Percentiles rank a stretch among this genome's conserved stretches.
Evolutionary conservation across 1,140 invertebrate genomes (phyloP).

Genomic region (Cryptotermes secundus): DNA sequence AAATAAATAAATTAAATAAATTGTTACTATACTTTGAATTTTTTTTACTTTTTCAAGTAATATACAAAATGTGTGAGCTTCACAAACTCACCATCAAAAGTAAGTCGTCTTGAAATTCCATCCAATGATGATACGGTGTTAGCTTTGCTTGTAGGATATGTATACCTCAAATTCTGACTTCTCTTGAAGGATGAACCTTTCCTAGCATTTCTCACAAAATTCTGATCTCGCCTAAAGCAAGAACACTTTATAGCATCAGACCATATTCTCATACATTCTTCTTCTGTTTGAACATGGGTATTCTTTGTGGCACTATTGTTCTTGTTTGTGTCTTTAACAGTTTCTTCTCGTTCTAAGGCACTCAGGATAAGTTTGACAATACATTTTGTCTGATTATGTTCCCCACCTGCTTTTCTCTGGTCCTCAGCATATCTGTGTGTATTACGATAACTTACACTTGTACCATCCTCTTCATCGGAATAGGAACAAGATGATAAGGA

Average conservation of each 20-base stretch:
- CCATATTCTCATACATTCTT: conserved; percentile 57
- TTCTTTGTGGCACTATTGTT: neutral
- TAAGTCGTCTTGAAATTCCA: neutral
- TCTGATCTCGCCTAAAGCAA: conserved; percentile 45
- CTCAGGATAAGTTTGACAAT: conserved; percentile 40
- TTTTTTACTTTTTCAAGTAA: neutral
- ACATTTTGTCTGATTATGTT: conserved; percentile 40
- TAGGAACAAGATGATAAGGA: conserved; percentile 32
- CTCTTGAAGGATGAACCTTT: conserved; percentile 23
- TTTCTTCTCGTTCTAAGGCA: conserved; percentile 32
- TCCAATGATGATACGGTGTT: neutral
- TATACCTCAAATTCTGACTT: conserved; percentile 15
- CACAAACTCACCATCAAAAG: neutral
- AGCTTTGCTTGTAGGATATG: neutral
- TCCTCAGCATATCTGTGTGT: neutral
- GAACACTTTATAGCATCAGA: conserved; percentile 45
- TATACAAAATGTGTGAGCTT: neutral
- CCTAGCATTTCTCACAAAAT: conserved; percentile 27
- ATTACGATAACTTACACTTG: conserved; percentile 43
- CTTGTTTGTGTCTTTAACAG: conserved; percentile 7
- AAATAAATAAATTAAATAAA: too few species aligned
- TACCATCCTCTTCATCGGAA: conserved; percentile 47
- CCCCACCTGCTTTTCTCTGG: neutral
- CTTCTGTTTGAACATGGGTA: conserved; percentile 43
- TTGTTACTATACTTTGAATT: too few species aligned